phyloP scores from a whole-genome alignment of 2,113 vertebrate species.

The Hippolais icterina region DNA sequence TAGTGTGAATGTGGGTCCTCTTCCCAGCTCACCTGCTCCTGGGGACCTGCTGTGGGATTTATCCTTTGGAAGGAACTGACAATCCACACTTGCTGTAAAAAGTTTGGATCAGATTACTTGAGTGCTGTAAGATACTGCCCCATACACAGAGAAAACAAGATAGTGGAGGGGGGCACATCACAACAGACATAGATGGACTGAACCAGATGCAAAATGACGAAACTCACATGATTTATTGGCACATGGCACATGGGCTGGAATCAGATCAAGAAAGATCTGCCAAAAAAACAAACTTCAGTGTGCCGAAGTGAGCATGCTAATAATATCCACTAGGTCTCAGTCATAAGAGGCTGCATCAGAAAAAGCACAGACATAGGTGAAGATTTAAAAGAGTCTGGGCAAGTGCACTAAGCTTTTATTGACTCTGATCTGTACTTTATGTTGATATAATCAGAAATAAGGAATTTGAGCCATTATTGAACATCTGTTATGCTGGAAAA shows the following conservation, averaged over 20 bases:
- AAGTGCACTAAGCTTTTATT: background rate
- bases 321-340: background rate
- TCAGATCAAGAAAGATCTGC: background rate
- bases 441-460: background rate
- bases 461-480: background rate
- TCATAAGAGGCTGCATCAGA: background rate
- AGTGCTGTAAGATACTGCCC: background rate
- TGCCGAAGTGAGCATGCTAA: background rate
- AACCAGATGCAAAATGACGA: background rate
- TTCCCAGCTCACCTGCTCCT: background rate
- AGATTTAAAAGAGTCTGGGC: background rate
- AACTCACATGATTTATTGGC: background rate
- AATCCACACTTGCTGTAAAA: background rate
- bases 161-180: background rate
- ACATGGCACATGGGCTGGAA: background rate
- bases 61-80: background rate
- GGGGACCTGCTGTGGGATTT: background rate
- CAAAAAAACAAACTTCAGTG: background rate
- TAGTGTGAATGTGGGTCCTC: fast-evolving
- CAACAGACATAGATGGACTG: background rate
- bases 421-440: background rate
- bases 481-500: background rate
- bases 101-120: background rate
- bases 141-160: background rate
- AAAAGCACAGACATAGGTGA: background rate